phyloP scores from a whole-genome alignment of 1,140 invertebrate genomes.

The Oedothorax gibbosus region DNA sequence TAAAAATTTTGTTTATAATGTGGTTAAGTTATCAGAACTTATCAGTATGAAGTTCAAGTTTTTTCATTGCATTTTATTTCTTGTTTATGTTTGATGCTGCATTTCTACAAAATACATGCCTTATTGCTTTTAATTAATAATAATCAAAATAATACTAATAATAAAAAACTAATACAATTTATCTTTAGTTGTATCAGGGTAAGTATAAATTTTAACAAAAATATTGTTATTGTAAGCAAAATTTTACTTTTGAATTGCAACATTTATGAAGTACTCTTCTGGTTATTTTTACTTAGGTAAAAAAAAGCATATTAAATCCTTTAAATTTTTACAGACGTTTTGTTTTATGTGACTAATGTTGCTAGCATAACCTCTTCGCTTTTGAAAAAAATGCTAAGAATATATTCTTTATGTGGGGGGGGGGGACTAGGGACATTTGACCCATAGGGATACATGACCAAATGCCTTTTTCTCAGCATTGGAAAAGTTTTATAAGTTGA shows the following conservation, averaged over 20 bases:
- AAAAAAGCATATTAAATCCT: not conserved
- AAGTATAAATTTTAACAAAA: not conserved
- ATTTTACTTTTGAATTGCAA: too few relatives aligned
- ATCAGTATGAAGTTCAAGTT: not conserved
- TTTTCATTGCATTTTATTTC: not conserved
- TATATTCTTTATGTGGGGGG: too few relatives aligned
- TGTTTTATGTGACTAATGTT: too few relatives aligned
- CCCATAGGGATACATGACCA: too few relatives aligned
- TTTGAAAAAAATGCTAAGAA: too few relatives aligned
- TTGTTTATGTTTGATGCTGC: constrained; percentile 1
- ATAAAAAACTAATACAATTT: not conserved
- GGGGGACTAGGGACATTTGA: too few relatives aligned
- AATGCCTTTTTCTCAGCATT: too few relatives aligned
- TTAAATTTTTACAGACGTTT: not conserved
- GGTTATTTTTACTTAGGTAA: not conserved
- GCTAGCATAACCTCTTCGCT: too few relatives aligned
- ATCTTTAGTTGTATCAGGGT: not conserved
- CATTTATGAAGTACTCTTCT: not conserved
- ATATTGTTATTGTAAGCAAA: not conserved
- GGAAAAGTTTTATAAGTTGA: too few relatives aligned
- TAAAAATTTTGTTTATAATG: not conserved
- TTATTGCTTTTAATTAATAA: not conserved
- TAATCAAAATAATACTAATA: not conserved
- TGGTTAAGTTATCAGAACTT: not conserved
- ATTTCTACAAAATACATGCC: not conserved